Evolutionary conservation across 2,113 vertebrate genomes (phyloP).

Genomic region (Ammodytes marinus): DNA sequence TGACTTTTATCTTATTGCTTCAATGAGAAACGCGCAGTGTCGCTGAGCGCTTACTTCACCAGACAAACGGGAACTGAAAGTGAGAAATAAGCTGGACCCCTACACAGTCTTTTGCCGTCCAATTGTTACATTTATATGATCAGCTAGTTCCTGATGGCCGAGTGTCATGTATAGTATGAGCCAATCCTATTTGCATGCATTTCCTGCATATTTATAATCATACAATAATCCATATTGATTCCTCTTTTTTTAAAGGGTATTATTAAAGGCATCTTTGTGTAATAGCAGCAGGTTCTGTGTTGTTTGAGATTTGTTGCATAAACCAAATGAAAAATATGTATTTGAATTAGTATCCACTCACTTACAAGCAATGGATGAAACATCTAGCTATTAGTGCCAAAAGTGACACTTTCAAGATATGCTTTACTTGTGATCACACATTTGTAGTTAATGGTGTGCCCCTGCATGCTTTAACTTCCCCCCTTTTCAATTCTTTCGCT

Average conservation of each 20-base stretch:
- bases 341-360: not conserved
- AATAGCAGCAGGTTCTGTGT: not conserved
- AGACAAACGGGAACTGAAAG: constrained; percentile 77
- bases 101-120: constrained; percentile 44
- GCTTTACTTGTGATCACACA: not conserved
- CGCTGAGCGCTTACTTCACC: constrained; percentile 51
- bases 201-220: not conserved
- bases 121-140: constrained; percentile 46
- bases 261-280: not conserved
- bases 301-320: not conserved
- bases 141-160: constrained; percentile 60
- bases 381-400: not conserved
- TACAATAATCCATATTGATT: not conserved
- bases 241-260: not conserved
- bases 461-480: constrained; percentile 3
- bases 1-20: constrained; percentile 59
- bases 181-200: not conserved
- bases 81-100: constrained; percentile 59
- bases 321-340: not conserved
- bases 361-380: not conserved
- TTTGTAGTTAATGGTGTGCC: not conserved
- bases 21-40: constrained; percentile 53
- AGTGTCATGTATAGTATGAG: not conserved
- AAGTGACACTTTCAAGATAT: not conserved
- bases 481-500: not conserved